Evolutionary conservation across 2,888 invertebrate genomes (phyloP).

Genomic region (Torymus tubicola): DNA sequence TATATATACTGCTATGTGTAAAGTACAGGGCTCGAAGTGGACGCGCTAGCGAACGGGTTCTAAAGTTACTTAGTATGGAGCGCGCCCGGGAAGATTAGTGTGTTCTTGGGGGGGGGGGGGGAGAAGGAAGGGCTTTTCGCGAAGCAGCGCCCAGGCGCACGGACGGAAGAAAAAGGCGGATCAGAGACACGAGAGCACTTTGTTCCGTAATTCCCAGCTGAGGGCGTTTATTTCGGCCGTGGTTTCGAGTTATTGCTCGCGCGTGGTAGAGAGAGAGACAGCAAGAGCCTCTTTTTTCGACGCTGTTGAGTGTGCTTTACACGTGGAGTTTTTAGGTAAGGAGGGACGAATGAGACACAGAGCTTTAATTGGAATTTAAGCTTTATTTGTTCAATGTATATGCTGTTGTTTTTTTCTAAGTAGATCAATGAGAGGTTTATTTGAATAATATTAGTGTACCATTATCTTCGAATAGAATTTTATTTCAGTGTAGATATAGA

Average conservation of each 20-base stretch:
- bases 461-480: no score
- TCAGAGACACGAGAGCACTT: constrained; percentile 36
- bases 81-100: constrained; percentile 52
- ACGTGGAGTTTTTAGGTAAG: no score
- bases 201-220: constrained; percentile 41
- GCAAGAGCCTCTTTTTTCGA: no score
- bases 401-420: no score
- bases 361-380: no score
- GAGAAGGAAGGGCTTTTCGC: constrained; percentile 18
- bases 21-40: constrained; percentile 24
- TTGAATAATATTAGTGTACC: no score
- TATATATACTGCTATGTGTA: neutral
- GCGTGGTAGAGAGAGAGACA: no score
- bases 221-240: constrained; percentile 28
- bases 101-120: constrained; percentile 16
- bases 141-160: neutral
- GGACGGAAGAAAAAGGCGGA: constrained; percentile 27
- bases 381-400: no score
- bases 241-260: constrained; percentile 24
- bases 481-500: no score
- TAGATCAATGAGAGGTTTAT: no score
- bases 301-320: no score
- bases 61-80: constrained; percentile 55
- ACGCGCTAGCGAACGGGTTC: constrained; percentile 34
- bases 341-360: no score